These are phyloP conservation scores for Gobio gobio DNA, from an alignment of 2,113 vertebrate species.

Conservation along the genomic window DNA sequence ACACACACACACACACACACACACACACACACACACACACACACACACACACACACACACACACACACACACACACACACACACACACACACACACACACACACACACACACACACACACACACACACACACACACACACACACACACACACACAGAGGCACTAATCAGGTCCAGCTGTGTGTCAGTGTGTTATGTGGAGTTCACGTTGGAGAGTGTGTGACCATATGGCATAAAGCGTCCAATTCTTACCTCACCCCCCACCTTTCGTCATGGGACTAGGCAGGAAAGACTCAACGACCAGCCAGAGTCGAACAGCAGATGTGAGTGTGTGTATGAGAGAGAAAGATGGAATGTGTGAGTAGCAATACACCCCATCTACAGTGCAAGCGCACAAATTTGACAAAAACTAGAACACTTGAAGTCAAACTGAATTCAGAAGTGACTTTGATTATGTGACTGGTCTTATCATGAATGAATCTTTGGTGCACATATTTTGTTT, in stretches of 20 bases:
- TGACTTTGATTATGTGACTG: neutral
- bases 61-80: constrained; percentile 9
- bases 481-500: neutral
- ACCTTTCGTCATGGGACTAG: constrained; percentile 58
- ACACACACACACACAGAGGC: neutral
- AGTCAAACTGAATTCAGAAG: neutral
- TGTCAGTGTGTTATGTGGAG: constrained; percentile 72
- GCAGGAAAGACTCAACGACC: constrained; percentile 68
- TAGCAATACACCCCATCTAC: neutral
- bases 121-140: neutral
- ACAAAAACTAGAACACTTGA: neutral
- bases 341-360: constrained; percentile 37
- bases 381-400: neutral
- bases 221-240: constrained; percentile 70
- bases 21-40: constrained; percentile 15
- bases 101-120: constrained; percentile 12
- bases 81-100: constrained; percentile 3
- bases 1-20: too few relatives aligned
- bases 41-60: neutral
- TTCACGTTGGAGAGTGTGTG: constrained; percentile 68
- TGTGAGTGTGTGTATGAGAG: constrained; percentile 54
- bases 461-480: too few relatives aligned
- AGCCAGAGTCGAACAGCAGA: constrained; percentile 64
- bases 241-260: constrained; percentile 75
- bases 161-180: constrained; percentile 76